Evolutionary conservation across 2,888 invertebrate genomes (phyloP).

Genomic region (Lepidocyrtoides sp.): DNA sequence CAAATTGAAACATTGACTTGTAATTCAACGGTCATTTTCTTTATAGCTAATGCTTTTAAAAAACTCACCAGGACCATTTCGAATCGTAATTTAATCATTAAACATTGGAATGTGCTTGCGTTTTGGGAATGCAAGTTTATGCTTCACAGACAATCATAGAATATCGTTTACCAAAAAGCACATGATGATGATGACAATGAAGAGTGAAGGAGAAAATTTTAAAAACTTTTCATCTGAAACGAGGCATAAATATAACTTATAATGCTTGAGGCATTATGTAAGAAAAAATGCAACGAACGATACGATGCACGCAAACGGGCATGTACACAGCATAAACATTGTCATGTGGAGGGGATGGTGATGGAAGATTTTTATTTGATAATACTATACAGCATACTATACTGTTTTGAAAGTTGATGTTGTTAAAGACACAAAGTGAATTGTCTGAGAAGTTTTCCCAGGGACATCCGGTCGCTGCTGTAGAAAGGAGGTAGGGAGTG

Average conservation of each 20-base stretch:
- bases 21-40: not conserved
- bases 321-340: no score
- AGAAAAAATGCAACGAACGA: not conserved
- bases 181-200: no score
- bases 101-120: not conserved
- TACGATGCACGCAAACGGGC: no score
- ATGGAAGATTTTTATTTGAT: not conserved
- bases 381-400: not conserved
- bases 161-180: no score
- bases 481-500: conserved; percentile 24
- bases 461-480: conserved; percentile 65
- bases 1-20: not conserved
- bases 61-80: not conserved
- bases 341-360: not conserved
- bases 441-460: conserved; percentile 69
- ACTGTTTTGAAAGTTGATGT: conserved; percentile 51
- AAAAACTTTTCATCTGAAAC: no score
- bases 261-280: not conserved
- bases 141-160: no score
- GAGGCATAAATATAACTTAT: no score
- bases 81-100: not conserved
- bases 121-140: no score
- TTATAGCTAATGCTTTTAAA: not conserved
- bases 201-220: not conserved
- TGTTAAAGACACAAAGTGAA: conserved; percentile 34